Conservation (phyloP, 2,888 invertebrate genomes). For the Leptinotarsa tumamoca region DNA sequence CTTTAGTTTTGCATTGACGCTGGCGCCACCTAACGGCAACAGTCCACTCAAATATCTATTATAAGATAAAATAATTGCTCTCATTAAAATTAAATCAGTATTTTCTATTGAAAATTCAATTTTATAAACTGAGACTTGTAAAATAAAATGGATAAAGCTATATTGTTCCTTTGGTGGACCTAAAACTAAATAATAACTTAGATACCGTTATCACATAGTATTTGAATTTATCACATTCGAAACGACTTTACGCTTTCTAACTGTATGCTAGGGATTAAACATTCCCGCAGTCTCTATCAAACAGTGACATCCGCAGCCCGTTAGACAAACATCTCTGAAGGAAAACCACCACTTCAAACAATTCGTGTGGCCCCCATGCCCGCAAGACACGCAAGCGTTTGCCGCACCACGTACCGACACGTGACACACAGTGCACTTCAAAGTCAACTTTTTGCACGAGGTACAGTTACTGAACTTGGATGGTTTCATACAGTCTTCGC, state of each 20-base stretch:
- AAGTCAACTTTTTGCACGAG: slow-evolving; percentile 78
- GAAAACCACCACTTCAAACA: slow-evolving; percentile 89
- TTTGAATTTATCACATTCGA: slow-evolving; percentile 34
- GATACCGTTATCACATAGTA: slow-evolving; percentile 38
- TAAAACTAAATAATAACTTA: background rate
- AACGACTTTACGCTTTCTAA: slow-evolving; percentile 15
- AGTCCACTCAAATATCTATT: too few species aligned
- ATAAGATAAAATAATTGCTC: too few species aligned
- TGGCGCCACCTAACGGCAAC: too few species aligned
- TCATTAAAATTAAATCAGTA: too few species aligned
- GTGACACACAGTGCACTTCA: slow-evolving; percentile 88
- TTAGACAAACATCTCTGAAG: slow-evolving; percentile 83
- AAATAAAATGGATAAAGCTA: background rate
- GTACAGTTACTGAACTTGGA: slow-evolving; percentile 78
- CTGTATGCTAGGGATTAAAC: slow-evolving; percentile 61
- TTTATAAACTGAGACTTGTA: background rate
- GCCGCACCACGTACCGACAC: slow-evolving; percentile 87
- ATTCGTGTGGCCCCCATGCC: slow-evolving; percentile 91
- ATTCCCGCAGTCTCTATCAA: slow-evolving; percentile 76
- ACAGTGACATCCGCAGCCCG: slow-evolving; percentile 94
- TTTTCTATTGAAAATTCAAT: too few species aligned
- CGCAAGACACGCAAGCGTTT: slow-evolving; percentile 89
- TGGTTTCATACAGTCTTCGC: slow-evolving; percentile 76
- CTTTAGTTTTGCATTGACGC: background rate
- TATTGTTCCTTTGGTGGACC: background rate